phyloP scores from a whole-genome alignment of 2,797 vertebrate species.

The Xenentodon cancila region DNA sequence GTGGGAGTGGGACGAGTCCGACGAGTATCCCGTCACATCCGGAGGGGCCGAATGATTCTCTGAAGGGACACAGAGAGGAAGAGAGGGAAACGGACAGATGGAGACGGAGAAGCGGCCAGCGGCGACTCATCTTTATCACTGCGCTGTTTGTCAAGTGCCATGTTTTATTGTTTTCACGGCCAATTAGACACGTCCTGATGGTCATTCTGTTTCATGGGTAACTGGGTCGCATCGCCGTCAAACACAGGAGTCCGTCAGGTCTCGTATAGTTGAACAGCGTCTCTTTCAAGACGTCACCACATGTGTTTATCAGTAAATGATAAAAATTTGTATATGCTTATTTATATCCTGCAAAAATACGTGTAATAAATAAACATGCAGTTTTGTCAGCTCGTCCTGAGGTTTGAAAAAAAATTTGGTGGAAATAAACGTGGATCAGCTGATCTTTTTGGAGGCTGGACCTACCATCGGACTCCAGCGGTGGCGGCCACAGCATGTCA shows the following conservation, averaged over 20 bases:
- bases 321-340: too few species aligned
- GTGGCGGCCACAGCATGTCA: constrained; percentile 85
- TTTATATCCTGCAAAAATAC: too few species aligned
- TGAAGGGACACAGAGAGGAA: constrained; percentile 52
- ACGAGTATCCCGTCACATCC: constrained; percentile 97
- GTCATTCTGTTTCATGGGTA: constrained; percentile 16
- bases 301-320: too few species aligned
- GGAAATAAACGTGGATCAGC: too few species aligned
- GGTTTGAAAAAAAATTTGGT: too few species aligned
- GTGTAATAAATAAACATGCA: too few species aligned
- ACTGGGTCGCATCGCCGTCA: constrained; percentile 28
- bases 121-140: constrained; percentile 39
- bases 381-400: too few species aligned
- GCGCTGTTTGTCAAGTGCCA: constrained; percentile 17
- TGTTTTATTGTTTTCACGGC: constrained; percentile 20
- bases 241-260: constrained; percentile 4
- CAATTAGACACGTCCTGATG: constrained; percentile 24
- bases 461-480: constrained; percentile 85
- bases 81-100: constrained; percentile 7
- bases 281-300: too few species aligned
- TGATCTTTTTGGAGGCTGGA: constrained; percentile 1
- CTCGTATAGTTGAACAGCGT: neutral
- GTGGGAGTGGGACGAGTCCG: constrained; percentile 89
- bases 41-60: constrained; percentile 97
- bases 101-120: constrained; percentile 12